A percentile compares a stretch with the other conserved stretches of the same genome.
Conservation (phyloP, 64 coral and sea anemone genomes). For the Orbicella faveolata region DNA sequence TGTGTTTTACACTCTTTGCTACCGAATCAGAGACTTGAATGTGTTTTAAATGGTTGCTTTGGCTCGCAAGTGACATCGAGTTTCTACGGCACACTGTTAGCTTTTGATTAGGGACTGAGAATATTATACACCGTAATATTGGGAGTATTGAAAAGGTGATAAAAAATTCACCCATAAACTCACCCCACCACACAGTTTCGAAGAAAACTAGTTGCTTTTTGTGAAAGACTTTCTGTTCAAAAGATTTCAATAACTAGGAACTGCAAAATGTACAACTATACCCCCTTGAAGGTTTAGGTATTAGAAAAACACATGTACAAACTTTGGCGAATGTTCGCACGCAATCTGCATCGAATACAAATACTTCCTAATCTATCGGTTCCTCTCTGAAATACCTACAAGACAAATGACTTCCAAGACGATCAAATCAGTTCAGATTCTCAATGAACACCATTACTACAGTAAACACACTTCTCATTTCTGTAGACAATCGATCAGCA, state of each 20-base stretch:
- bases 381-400: conserved; percentile 8
- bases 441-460: not conserved
- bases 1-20: too few species aligned
- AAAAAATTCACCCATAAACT: too few species aligned
- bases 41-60: too few species aligned
- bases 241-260: too few species aligned
- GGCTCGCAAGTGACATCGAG: too few species aligned
- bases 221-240: not conserved
- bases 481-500: conserved; percentile 32
- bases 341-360: not conserved
- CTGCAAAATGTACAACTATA: not conserved
- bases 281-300: not conserved
- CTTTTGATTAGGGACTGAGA: too few species aligned
- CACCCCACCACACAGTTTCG: too few species aligned
- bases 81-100: too few species aligned
- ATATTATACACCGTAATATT: too few species aligned
- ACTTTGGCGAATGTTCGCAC: not conserved
- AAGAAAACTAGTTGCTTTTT: not conserved
- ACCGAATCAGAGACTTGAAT: too few species aligned
- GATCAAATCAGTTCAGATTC: conserved; percentile 3
- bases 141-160: too few species aligned
- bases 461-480: conserved; percentile 7
- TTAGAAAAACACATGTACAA: not conserved
- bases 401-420: conserved; percentile 30
- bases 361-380: not conserved